Evolutionary conservation across 2,888 invertebrate species (phyloP).

Genomic region (Eupithecia insigniata): DNA sequence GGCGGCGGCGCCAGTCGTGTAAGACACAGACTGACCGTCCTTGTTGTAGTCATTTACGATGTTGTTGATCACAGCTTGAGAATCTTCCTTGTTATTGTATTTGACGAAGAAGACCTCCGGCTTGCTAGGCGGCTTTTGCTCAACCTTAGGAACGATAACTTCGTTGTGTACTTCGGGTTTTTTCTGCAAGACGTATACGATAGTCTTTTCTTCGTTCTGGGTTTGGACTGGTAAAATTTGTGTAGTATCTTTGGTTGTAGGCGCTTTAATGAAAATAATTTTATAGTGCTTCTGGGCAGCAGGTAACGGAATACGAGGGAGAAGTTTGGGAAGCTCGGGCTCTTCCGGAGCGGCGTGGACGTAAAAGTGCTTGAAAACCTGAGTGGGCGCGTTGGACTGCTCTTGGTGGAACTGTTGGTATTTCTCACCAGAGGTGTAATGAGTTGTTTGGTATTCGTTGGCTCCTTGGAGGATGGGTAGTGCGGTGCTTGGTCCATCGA

Average conservation of each 20-base stretch:
- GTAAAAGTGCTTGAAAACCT: conserved; percentile 85
- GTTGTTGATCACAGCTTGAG: conserved; percentile 74
- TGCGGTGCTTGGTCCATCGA: conserved; percentile 25
- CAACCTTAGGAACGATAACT: conserved; percentile 86
- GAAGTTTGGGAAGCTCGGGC: conserved; percentile 80
- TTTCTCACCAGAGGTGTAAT: conserved; percentile 53
- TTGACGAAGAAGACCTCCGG: conserved; percentile 92
- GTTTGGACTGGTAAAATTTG: conserved; percentile 87
- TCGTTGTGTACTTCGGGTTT: conserved; percentile 89
- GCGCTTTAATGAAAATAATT: conserved; percentile 92
- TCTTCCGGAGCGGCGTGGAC: conserved; percentile 79
- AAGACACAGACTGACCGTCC: conserved; percentile 45
- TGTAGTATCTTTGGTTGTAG: conserved; percentile 84
- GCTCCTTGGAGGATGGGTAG: conserved; percentile 39
- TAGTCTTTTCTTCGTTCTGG: conserved; percentile 89
- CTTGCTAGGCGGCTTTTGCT: conserved; percentile 88
- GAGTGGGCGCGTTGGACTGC: conserved; percentile 86
- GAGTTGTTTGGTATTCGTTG: conserved; percentile 33
- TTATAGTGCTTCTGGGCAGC: conserved; percentile 91
- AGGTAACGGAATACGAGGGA: conserved; percentile 84
- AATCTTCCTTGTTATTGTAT: conserved; percentile 87
- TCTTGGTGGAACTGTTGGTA: conserved; percentile 86
- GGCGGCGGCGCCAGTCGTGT: conserved; percentile 34
- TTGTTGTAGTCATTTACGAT: conserved; percentile 72
- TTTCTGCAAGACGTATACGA: conserved; percentile 90